These are phyloP conservation scores for Yponomeuta malinellus DNA, from an alignment of 2,888 invertebrate species.

Conservation along the genomic window DNA sequence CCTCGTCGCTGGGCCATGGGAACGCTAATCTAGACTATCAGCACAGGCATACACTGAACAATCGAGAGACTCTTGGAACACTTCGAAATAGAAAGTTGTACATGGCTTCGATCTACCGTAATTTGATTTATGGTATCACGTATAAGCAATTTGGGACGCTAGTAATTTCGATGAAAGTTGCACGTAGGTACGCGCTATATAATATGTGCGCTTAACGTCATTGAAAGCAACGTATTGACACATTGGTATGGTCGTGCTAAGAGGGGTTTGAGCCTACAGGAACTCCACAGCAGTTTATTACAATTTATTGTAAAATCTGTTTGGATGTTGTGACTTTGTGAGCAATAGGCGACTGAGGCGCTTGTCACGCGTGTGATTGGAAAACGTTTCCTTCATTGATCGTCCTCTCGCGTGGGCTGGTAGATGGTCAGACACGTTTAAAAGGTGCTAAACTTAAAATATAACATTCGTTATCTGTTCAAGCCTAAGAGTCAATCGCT, in stretches of 20 bases:
- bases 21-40: slow-evolving; percentile 23
- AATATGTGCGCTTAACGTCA: background rate
- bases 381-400: slow-evolving; percentile 3
- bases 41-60: slow-evolving; percentile 9
- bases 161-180: slow-evolving; percentile 15
- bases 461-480: too few relatives aligned
- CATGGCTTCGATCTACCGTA: background rate
- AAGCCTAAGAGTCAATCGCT: too few relatives aligned
- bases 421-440: slow-evolving; percentile 30
- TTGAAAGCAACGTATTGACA: background rate
- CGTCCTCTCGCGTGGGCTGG: background rate
- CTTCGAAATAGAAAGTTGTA: slow-evolving; percentile 10
- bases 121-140: slow-evolving; percentile 46
- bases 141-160: slow-evolving; percentile 26
- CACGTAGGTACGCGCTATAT: background rate
- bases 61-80: slow-evolving; percentile 10
- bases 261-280: background rate
- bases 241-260: background rate
- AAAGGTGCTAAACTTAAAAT: background rate
- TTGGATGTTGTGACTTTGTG: background rate
- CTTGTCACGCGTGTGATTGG: background rate
- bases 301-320: background rate
- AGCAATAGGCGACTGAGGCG: background rate
- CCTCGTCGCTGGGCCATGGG: slow-evolving; percentile 28
- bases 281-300: background rate